Percentiles rank a stretch among this genome's conserved stretches.
Conservation (phyloP, 2,797 vertebrate genomes). For the Mormyrus proboscirostris region DNA sequence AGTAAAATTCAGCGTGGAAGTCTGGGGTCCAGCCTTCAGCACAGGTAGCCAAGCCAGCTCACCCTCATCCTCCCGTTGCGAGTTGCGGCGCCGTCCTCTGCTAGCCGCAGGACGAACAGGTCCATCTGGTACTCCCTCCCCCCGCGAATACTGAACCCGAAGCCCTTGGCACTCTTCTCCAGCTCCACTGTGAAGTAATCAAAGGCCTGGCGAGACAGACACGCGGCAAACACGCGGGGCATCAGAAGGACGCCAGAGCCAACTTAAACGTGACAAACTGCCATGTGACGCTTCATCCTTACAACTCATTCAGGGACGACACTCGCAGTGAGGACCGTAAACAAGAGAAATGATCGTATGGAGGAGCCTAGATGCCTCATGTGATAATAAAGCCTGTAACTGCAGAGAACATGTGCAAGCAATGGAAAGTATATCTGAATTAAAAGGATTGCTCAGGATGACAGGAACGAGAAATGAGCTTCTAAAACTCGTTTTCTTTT, state of each 20-base stretch:
- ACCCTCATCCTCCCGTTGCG: constrained; percentile 98
- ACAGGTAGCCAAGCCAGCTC: constrained; percentile 43
- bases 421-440: neutral
- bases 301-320: neutral
- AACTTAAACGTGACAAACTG: neutral
- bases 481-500: neutral
- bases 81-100: constrained; percentile 94
- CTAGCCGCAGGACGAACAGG: constrained; percentile 88
- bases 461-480: neutral
- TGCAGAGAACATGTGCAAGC: neutral
- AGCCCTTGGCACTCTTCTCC: constrained; percentile 95
- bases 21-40: neutral
- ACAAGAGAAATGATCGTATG: neutral
- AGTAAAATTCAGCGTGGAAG: neutral
- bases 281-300: neutral
- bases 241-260: neutral
- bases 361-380: neutral
- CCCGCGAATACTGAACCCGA: constrained; percentile 97
- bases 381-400: neutral
- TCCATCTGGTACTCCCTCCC: constrained; percentile 99
- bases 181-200: constrained; percentile 99
- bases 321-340: neutral
- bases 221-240: neutral
- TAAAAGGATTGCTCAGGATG: neutral
- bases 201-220: constrained; percentile 70